Base-by-base conservation (phyloP, 2,888 invertebrate genomes). In the Nomada ruficornis region DNA sequence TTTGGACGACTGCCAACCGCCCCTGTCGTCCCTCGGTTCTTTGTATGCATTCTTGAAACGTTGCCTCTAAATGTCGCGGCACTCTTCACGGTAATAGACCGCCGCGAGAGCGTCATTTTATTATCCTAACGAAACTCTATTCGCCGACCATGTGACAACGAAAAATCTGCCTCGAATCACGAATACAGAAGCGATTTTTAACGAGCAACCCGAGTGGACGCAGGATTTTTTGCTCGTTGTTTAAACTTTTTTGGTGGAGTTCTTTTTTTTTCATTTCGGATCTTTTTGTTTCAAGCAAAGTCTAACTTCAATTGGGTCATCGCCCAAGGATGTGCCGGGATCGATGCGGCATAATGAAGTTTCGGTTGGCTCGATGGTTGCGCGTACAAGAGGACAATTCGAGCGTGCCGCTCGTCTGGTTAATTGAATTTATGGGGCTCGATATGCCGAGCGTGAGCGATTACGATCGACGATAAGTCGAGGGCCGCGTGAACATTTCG, bases 371-470 rank as follows among this genome's bases (percentile, higher is more conserved):
- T 70, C 52, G 64, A 64, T 11, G 68, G 70, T 59, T 59, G 44
- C 50, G 65, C 64, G 59, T 36, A 73, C 64, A 70, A 69, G 70
- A 71, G 75, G 74, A 73, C 67, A 68, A 73, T 72, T 85, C 79
- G 80, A 72, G 85, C 83, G 82, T 86, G 83, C 84, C 74, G 86
- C 80, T 86, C 85, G 87, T 85, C 77, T 64, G 88, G 88, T 91
- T 91, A 91, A 92, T 91, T 91, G 88, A 90, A 92, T 91, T 91
- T 91, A 91, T 89, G 86, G 89, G 11, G 47, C 88, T 88, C 88
- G 89, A 91, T 91, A 91, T 89, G 50, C 87, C 85, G 83, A 83
- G 80, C 84, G 86, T 86, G 75, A 86, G 86, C 87, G 89, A 89
- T 89, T 88, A 83, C 89, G 89, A 89, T 90, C 90, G 84, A 86